Evolutionary conservation across 2,888 invertebrate genomes (phyloP).

Genomic region (Pristionchus maxplancki): DNA sequence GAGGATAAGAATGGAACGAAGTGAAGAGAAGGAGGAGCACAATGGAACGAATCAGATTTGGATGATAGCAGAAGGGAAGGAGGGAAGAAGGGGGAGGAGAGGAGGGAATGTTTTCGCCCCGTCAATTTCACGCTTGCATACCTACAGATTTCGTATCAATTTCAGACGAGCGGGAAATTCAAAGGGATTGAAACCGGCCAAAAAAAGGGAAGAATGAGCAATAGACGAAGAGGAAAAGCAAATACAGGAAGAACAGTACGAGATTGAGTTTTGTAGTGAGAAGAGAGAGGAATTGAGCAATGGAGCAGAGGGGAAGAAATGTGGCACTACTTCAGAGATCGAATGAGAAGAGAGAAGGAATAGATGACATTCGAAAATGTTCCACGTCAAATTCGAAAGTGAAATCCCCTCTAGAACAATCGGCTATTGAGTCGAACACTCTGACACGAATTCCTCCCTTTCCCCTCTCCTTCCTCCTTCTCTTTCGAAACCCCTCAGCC

Average conservation of each 20-base stretch:
- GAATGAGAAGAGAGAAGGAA: no score
- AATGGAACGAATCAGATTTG: constrained; percentile 37
- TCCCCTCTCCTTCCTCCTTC: not conserved
- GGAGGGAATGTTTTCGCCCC: not conserved
- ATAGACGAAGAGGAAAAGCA: constrained; percentile 8
- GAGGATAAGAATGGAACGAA: not conserved
- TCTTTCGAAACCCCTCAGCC: not conserved
- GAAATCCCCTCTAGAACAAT: not conserved
- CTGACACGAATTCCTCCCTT: not conserved
- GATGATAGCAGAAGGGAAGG: not conserved
- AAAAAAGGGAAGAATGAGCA: not conserved
- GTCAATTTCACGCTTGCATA: not conserved
- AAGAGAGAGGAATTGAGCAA: not conserved
- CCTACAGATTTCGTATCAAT: not conserved
- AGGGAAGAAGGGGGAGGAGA: not conserved
- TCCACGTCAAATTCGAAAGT: constrained; percentile 10
- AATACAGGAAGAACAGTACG: not conserved
- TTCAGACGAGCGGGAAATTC: not conserved
- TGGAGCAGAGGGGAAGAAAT: not conserved
- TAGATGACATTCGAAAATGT: not conserved
- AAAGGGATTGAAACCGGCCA: not conserved
- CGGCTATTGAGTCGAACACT: not conserved
- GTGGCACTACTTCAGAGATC: no score
- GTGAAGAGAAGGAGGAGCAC: not conserved
- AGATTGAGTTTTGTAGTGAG: not conserved